Evolutionary conservation across 2,797 vertebrate genomes (phyloP).

Genomic region (Steatocranus sp.): DNA sequence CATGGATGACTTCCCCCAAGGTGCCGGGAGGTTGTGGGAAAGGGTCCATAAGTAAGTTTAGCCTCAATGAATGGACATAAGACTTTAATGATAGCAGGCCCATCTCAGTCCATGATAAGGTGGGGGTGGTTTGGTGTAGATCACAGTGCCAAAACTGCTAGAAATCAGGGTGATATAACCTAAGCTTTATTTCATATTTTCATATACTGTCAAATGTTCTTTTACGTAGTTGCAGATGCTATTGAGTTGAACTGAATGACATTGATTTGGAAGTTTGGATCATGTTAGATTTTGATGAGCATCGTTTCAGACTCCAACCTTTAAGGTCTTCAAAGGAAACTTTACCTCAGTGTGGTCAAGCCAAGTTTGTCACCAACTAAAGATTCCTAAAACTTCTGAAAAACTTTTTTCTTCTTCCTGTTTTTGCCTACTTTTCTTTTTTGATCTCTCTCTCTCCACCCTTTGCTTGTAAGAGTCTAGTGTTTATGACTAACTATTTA

Average conservation of each 20-base stretch:
- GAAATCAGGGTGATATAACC: neutral
- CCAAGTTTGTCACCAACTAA: no score
- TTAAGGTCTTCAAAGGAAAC: neutral
- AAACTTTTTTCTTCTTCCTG: neutral
- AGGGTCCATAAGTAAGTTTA: slow-evolving; percentile 60
- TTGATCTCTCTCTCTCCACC: neutral
- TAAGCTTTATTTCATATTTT: neutral
- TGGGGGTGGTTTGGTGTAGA: neutral
- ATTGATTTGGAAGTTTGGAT: neutral
- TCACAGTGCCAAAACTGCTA: slow-evolving; percentile 9
- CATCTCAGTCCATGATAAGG: slow-evolving; percentile 14
- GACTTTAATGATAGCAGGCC: slow-evolving; percentile 33
- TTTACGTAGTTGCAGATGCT: neutral
- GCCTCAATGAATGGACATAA: slow-evolving; percentile 51
- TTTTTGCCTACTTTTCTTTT: neutral
- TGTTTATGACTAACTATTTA: neutral
- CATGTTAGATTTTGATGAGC: neutral
- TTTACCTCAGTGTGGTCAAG: neutral
- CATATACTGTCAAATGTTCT: neutral
- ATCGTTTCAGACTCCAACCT: neutral
- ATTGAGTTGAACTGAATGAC: neutral
- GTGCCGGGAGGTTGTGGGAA: slow-evolving; percentile 82
- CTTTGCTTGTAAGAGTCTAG: neutral
- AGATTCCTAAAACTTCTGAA: neutral
- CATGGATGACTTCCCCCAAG: slow-evolving; percentile 85